Evolutionary conservation across 2,797 vertebrate genomes (phyloP), one percentile per base, ranked within the genome.

Genomic region (Brachyalestes nurse): DNA sequence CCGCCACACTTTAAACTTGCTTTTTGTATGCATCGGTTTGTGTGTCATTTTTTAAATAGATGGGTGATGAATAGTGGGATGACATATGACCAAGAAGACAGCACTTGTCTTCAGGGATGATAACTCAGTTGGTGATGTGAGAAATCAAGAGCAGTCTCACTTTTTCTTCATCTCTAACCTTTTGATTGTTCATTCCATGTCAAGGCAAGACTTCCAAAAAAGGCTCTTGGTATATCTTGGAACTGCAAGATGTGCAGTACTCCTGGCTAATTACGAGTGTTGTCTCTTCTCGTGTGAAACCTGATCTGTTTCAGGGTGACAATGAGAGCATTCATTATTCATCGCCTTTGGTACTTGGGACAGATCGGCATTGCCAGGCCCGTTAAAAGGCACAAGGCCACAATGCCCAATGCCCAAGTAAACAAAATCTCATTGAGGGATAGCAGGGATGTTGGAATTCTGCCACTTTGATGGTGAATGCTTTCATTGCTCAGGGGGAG

Each of bases 311-410:
- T 38, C 70, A 58, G 78, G 89, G 91, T 92, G 91, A 94, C 92
- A 94, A 91, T 91, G 90, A 89, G 90, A 67, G 86, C 90, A 93
- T 94, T 94, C 93, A 94, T 94, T 94, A 94, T 95, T 93, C 91
- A 94, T 92, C 79, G 88, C 86, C 79, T 86, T 87, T 86, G 79
- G 88, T 82, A 89, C 85, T 81, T 84, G 87, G 87, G 81, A 89
- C 83, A 90, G 90, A 94, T 93, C 92, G 91, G 92, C 91, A 89
- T 51, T 77, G 77, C 81, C 80, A 75, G 82, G 81, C 75, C 89
- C 83, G 88, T 92, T 88, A 88, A 88, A 92, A 91, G 89, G 89
- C 91, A 82, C 69, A 90, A 90, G 90, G 86, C 79, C 83, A 60
- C 81, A 86, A 76, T 78, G 61, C 84, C 83, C 80, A 74, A 80